Percentiles rank a stretch among this genome's conserved stretches.
phyloP scores from a whole-genome alignment of 2,797 vertebrate genomes.

The Xyrichtys novacula region DNA sequence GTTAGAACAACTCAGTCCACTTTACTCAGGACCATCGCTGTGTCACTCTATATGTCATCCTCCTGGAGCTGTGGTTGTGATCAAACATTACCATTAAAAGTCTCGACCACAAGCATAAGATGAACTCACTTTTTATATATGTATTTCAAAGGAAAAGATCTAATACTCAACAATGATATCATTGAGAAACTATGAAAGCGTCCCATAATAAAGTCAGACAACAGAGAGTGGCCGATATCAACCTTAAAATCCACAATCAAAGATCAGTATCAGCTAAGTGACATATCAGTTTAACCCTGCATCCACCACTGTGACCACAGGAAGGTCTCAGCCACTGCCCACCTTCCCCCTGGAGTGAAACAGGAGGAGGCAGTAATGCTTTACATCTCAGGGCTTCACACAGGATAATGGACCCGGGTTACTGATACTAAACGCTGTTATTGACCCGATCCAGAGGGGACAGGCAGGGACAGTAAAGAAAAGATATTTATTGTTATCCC shows the following conservation, averaged over 20 bases:
- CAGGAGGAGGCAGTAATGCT: slow-evolving; percentile 48
- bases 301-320: slow-evolving; percentile 32
- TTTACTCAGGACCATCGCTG: too few species aligned
- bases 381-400: slow-evolving; percentile 30
- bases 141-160: too few species aligned
- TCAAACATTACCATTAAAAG: too few species aligned
- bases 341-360: slow-evolving; percentile 46
- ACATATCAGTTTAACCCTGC: slow-evolving; percentile 6
- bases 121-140: too few species aligned
- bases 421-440: slow-evolving; percentile 59
- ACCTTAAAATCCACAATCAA: slow-evolving; percentile 19
- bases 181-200: neutral
- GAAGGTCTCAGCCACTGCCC: slow-evolving; percentile 38
- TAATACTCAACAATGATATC: neutral
- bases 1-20: too few species aligned
- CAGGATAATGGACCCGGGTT: slow-evolving; percentile 57
- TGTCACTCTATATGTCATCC: too few species aligned
- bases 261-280: slow-evolving; percentile 26
- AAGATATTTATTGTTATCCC: slow-evolving; percentile 60
- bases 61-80: too few species aligned
- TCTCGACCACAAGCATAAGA: too few species aligned
- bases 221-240: neutral
- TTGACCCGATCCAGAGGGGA: slow-evolving; percentile 51
- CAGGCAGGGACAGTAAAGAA: slow-evolving; percentile 48
- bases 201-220: neutral